Conservation (phyloP, 2,113 vertebrate species). For the Thryonomys swinderianus region DNA sequence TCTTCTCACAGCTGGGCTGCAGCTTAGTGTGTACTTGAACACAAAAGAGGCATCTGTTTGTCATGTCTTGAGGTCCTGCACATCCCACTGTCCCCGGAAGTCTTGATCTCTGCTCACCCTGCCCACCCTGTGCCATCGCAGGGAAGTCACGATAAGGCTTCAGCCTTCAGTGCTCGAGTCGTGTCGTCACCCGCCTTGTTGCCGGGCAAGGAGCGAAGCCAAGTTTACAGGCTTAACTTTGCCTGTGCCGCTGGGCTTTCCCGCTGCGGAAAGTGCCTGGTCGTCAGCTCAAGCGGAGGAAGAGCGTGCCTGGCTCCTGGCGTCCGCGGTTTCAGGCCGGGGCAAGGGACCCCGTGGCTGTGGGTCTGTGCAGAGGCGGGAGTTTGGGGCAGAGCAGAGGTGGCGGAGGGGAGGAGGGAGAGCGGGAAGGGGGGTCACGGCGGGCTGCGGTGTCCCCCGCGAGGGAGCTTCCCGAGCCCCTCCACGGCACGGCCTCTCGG, state of each 20-base stretch:
- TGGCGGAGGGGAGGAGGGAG: neutral
- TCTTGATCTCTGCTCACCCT: neutral
- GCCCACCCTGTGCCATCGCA: fast-evolving
- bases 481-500: no score
- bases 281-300: neutral
- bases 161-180: neutral
- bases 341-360: neutral
- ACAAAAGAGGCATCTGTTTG: neutral
- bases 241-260: neutral
- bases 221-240: neutral
- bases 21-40: neutral
- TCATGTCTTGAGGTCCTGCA: neutral
- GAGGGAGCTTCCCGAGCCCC: neutral
- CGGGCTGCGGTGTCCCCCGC: fast-evolving
- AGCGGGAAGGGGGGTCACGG: no score
- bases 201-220: neutral
- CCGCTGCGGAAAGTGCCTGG: neutral
- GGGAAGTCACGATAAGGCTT: neutral
- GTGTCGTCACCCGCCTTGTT: neutral
- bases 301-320: neutral
- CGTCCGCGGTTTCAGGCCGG: neutral
- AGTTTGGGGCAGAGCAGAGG: neutral
- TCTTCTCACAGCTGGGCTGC: neutral
- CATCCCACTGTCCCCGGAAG: neutral
- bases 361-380: neutral